Conservation (phyloP, 2,113 vertebrate genomes). For the Garra rufa region DNA sequence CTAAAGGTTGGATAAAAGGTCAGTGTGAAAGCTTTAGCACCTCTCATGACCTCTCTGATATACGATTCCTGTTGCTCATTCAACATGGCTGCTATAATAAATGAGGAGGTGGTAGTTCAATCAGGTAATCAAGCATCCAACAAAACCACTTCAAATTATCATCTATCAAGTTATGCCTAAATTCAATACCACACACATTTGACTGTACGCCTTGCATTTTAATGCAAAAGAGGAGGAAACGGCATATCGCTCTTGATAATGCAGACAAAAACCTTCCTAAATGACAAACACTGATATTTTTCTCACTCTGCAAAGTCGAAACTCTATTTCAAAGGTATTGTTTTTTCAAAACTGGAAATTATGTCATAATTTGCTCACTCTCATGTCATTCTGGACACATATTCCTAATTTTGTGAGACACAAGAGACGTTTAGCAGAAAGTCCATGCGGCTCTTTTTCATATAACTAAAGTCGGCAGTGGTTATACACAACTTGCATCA, state of each 20-base stretch:
- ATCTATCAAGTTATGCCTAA: constrained; percentile 3
- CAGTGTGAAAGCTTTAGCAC: constrained; percentile 35
- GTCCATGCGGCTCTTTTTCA: not conserved
- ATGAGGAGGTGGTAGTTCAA: constrained; percentile 10
- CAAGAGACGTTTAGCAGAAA: not conserved
- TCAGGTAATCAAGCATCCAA: constrained; percentile 28
- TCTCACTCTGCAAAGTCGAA: not conserved
- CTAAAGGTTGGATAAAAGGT: constrained; percentile 54
- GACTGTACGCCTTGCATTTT: constrained; percentile 28
- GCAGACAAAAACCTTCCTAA: not conserved
- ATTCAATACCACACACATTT: not conserved
- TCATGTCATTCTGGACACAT: not conserved
- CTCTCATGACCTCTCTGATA: constrained; percentile 30
- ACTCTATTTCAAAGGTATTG: not conserved
- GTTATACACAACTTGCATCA: not conserved
- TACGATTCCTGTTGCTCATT: constrained; percentile 39
- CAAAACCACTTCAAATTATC: constrained; percentile 18
- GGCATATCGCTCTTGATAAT: not conserved
- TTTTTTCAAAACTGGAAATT: not conserved
- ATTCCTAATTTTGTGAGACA: not conserved
- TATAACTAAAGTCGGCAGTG: not conserved
- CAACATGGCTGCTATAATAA: constrained; percentile 19
- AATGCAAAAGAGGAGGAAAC: not conserved
- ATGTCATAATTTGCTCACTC: not conserved
- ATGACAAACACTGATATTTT: constrained; percentile 1